Conservation (phyloP, 1,140 invertebrate genomes). For the Drosophila pseudoobscura region DNA sequence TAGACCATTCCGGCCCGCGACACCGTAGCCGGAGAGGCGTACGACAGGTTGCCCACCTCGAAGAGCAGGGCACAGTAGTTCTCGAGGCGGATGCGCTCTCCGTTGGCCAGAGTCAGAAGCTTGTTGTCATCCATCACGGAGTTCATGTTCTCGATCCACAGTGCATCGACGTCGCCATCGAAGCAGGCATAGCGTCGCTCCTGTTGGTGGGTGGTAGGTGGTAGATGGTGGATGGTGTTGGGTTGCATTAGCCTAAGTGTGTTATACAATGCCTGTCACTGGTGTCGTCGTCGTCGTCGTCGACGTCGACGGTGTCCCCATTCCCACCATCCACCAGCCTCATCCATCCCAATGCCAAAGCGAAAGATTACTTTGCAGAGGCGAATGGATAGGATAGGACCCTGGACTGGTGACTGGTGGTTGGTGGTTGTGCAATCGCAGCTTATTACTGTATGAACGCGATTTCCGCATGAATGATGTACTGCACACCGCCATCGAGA, state of each 20-base stretch:
- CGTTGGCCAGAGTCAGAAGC: constrained; percentile 94
- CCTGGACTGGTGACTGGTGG: not conserved
- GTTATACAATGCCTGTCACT: constrained; percentile 63
- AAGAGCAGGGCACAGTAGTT: constrained; percentile 93
- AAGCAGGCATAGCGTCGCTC: constrained; percentile 93
- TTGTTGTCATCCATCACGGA: constrained; percentile 98
- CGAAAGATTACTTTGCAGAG: constrained; percentile 54
- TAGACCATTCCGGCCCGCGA: constrained; percentile 97
- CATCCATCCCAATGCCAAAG: constrained; percentile 3
- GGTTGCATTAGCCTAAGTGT: constrained; percentile 74
- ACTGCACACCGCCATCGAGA: constrained; percentile 21
- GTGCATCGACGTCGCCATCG: constrained; percentile 96
- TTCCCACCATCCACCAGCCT: not conserved
- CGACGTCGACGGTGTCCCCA: not conserved
- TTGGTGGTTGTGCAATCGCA: constrained; percentile 55
- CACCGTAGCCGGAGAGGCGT: constrained; percentile 95
- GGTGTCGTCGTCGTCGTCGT: constrained; percentile 2
- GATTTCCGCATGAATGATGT: constrained; percentile 70
- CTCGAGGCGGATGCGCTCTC: constrained; percentile 92
- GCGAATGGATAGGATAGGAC: constrained; percentile 45
- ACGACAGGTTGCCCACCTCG: constrained; percentile 94
- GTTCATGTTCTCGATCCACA: constrained; percentile 98
- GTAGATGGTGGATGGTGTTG: constrained; percentile 24
- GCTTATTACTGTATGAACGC: constrained; percentile 69
- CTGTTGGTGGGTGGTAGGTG: constrained; percentile 56